phyloP scores from a whole-genome alignment of 1,140 invertebrate genomes.

The Zelostemma sp. region DNA sequence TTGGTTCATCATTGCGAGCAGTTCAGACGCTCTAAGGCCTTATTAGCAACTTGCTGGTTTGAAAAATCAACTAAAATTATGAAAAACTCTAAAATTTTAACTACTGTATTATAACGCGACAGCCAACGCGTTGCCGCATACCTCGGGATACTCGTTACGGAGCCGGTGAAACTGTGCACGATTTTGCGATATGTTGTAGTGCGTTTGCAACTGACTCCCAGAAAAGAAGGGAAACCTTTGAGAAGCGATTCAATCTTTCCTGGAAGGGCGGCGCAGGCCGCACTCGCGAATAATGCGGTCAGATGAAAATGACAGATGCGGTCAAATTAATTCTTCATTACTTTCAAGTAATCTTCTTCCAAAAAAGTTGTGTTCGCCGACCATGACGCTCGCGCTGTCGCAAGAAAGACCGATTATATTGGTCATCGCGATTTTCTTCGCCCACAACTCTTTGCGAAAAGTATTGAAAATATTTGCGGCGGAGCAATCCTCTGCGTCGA shows the following conservation, averaged over 20 bases:
- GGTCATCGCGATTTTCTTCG: constrained; percentile 12
- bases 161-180: background rate
- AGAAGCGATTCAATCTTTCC: too few species aligned
- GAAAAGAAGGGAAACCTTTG: too few species aligned
- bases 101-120: constrained; percentile 7
- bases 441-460: constrained; percentile 5
- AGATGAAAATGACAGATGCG: constrained; percentile 21
- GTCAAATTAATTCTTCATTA: background rate
- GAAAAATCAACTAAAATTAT: background rate
- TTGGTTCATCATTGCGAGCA: too few species aligned
- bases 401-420: constrained; percentile 17
- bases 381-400: constrained; percentile 26
- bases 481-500: constrained; percentile 14
- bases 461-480: constrained; percentile 11
- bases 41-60: too few species aligned
- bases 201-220: constrained; percentile 19
- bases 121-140: constrained; percentile 23
- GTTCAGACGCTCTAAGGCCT: too few species aligned
- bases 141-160: constrained; percentile 8
- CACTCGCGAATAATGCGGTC: background rate
- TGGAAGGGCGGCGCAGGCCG: too few species aligned
- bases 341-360: background rate
- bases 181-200: constrained; percentile 20
- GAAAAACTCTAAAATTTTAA: constrained; percentile 19
- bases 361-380: constrained; percentile 15